These are phyloP conservation scores for Chaetops frenatus DNA, from an alignment of 2,113 vertebrate genomes.

Conservation along the genomic window DNA sequence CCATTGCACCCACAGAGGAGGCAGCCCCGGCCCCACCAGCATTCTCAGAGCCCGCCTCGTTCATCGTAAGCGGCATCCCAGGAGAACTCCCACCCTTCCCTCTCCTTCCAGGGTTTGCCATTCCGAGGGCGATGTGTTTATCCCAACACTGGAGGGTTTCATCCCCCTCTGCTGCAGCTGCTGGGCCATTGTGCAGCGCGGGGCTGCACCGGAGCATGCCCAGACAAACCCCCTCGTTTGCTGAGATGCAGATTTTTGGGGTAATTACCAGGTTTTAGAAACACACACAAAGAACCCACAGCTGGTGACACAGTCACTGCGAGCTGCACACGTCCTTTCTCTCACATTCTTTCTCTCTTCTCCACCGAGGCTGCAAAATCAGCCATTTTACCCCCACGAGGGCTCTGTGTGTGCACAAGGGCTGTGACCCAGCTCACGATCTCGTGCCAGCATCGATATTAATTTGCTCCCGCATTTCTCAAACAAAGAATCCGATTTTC, in stretches of 20 bases:
- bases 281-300: not conserved
- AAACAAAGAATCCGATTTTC: not conserved
- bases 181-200: not conserved
- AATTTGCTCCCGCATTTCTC: not conserved
- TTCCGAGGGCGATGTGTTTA: not conserved
- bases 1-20: accelerated
- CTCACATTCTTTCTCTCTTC: not conserved
- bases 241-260: constrained; percentile 7
- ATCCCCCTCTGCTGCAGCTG: constrained; percentile 3
- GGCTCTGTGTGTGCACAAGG: not conserved
- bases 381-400: accelerated
- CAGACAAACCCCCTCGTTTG: not conserved
- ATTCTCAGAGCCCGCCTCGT: not conserved
- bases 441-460: not conserved
- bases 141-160: not conserved
- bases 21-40: not conserved
- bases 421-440: not conserved
- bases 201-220: not conserved
- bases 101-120: not conserved
- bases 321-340: not conserved
- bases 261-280: constrained; percentile 48
- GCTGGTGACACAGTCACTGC: constrained; percentile 4
- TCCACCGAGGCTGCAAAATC: not conserved
- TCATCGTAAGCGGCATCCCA: accelerated
- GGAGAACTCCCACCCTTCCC: not conserved